phyloP scores from a whole-genome alignment of 2,113 vertebrate genomes.

The Leucosticte australis region DNA sequence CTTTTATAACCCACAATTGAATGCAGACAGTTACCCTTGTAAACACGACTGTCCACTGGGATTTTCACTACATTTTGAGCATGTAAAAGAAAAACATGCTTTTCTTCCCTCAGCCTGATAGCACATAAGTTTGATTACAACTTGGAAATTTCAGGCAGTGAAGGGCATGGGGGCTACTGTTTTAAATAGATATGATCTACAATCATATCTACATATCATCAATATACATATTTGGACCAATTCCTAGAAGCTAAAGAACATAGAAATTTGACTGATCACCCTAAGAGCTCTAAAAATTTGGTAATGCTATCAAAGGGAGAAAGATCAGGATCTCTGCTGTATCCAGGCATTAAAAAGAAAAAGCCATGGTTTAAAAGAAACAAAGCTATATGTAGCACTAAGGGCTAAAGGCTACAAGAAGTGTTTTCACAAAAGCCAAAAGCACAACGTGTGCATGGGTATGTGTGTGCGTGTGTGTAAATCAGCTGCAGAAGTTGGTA shows the following conservation, averaged over 20 bases:
- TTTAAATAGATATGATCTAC: neutral
- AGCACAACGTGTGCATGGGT: neutral
- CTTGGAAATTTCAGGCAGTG: neutral
- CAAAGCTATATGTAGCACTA: neutral
- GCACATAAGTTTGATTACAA: conserved; percentile 29
- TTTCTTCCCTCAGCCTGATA: conserved; percentile 8
- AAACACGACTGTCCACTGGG: conserved; percentile 51
- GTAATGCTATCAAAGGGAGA: neutral
- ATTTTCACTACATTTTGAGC: conserved; percentile 50
- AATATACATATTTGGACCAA: neutral
- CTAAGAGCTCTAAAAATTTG: neutral
- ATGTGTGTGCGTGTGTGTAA: neutral
- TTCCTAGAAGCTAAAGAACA: neutral
- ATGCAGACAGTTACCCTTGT: conserved; percentile 64
- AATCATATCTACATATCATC: neutral
- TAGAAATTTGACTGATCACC: neutral
- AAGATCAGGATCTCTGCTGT: neutral
- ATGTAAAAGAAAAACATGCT: conserved; percentile 27
- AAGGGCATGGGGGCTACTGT: neutral
- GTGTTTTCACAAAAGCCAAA: neutral
- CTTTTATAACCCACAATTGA: conserved; percentile 68
- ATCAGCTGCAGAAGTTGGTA: neutral
- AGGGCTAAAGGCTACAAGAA: neutral
- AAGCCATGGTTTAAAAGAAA: neutral
- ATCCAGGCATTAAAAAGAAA: neutral